Evolutionary conservation across 2,113 vertebrate genomes (phyloP), one percentile per base, ranked within the genome.

Genomic region (Heteronetta atricapilla): DNA sequence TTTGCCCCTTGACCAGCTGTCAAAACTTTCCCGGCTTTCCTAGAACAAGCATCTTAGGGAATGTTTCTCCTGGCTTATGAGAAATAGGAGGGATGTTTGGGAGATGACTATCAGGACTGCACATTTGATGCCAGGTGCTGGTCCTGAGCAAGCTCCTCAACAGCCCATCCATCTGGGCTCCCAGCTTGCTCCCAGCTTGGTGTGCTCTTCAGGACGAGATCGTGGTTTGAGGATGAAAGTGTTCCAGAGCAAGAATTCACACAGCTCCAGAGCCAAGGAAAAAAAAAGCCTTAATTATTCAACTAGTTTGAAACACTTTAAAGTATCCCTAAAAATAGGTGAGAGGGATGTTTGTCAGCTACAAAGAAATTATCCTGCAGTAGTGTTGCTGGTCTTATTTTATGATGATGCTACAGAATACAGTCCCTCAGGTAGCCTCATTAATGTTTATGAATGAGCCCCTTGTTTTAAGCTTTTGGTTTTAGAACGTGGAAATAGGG

Each of bases 301-400:
- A 89, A 84, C 62, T 92, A 90, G 83, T 90, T 96, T 87, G 55
- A 89, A 95, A 87, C 38, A 78, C 95, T 94, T 95, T 75, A 95
- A 97, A 96, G 88, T 87, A 96, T 96, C 94, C 86, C 94, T 97
- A 96, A 96, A 96, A 97, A 97, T 97, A 96, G 95, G 93, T 38
- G 69, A 92, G 72, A 86, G 44, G 62, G 80, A 79, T 93, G 81
- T 84, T 96, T 94, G 67, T 94, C 93, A 94, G 88, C 93, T 95
- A 92, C 88, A 96, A 96, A 96, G 90, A 93, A 88, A 95, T 97
- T 93, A 86, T 92, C 81, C 44, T 69, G 93, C 83, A 62, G 86
- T 96, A 87, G 58, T 87, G 66, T 55, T 84, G 40, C 88, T 95
- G 87, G 28, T 75, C 73, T 95, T 92, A 73, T 96, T 95, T 96